Percentiles rank a stretch among this genome's conserved stretches.
Evolutionary conservation across 2,888 invertebrate species (phyloP).

Genomic region (Cancer borealis): DNA sequence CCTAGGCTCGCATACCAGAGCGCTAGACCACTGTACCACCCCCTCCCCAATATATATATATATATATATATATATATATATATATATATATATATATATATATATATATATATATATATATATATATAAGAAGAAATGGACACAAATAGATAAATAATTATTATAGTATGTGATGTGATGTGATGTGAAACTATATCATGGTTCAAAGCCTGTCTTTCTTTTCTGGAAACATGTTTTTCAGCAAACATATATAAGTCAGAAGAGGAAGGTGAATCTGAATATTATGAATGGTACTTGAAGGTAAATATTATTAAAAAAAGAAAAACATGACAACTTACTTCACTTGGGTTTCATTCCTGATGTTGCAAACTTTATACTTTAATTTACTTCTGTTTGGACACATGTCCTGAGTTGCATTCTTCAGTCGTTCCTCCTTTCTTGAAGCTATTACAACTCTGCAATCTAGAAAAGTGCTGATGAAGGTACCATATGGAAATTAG

Average conservation of each 20-base stretch:
- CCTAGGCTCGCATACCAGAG: too few relatives aligned
- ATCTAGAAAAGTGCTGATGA: conserved; percentile 78
- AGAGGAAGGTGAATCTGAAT: too few relatives aligned
- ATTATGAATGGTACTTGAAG: too few relatives aligned
- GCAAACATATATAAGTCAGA: background rate
- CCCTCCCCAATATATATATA: too few relatives aligned
- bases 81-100: conserved; percentile 57
- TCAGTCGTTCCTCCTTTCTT: conserved; percentile 80
- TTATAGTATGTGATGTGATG: too few relatives aligned
- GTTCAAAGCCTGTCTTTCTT: background rate
- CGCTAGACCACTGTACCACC: too few relatives aligned
- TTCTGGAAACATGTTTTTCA: background rate
- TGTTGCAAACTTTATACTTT: conserved; percentile 80
- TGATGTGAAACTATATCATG: background rate
- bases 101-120: conserved; percentile 57
- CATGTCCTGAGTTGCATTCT: conserved; percentile 79
- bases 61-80: conserved; percentile 11
- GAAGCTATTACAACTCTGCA: conserved; percentile 82
- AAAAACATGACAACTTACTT: conserved; percentile 77
- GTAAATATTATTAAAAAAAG: too few relatives aligned
- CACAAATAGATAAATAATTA: too few relatives aligned
- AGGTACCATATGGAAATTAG: background rate
- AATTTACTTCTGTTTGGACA: conserved; percentile 78
- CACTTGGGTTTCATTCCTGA: conserved; percentile 81
- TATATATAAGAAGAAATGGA: too few relatives aligned